Conservation (phyloP, 1,140 invertebrate genomes). For the Drosophila serrata region DNA sequence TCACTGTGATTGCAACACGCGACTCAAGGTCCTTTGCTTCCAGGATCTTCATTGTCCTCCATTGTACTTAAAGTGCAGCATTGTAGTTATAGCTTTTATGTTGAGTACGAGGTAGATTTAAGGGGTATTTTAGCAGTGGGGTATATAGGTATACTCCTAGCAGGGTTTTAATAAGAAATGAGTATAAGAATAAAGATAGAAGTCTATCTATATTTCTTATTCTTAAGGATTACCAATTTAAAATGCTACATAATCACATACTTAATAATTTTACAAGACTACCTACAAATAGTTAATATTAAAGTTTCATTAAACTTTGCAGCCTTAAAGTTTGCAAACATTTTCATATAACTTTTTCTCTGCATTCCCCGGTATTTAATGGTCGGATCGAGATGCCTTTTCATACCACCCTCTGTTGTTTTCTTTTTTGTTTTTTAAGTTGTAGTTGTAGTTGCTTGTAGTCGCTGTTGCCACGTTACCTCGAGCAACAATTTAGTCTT, state of each 20-base stretch:
- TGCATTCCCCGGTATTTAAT: neutral
- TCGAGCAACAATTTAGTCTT: constrained; percentile 69
- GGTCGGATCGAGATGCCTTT: neutral
- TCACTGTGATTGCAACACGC: neutral
- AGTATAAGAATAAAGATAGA: neutral
- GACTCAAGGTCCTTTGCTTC: neutral
- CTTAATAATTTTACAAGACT: neutral
- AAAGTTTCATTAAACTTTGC: neutral
- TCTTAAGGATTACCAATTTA: too few species aligned
- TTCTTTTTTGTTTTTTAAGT: neutral
- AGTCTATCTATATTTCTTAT: neutral
- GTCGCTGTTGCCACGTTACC: constrained; percentile 36
- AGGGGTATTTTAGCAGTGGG: neutral
- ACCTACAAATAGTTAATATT: neutral
- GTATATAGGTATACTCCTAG: too few species aligned
- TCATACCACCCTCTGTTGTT: neutral
- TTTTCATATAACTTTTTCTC: neutral
- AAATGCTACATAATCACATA: too few species aligned
- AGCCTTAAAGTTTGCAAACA: too few species aligned
- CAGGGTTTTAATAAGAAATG: neutral
- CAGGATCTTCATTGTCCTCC: constrained; percentile 5
- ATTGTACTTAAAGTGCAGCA: constrained; percentile 12
- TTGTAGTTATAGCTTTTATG: constrained; percentile 8
- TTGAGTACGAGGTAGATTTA: neutral
- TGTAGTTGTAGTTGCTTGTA: constrained; percentile 22